These are phyloP conservation scores for Apamea epomidion DNA, from an alignment of 2,888 invertebrate genomes.

Conservation along the genomic window DNA sequence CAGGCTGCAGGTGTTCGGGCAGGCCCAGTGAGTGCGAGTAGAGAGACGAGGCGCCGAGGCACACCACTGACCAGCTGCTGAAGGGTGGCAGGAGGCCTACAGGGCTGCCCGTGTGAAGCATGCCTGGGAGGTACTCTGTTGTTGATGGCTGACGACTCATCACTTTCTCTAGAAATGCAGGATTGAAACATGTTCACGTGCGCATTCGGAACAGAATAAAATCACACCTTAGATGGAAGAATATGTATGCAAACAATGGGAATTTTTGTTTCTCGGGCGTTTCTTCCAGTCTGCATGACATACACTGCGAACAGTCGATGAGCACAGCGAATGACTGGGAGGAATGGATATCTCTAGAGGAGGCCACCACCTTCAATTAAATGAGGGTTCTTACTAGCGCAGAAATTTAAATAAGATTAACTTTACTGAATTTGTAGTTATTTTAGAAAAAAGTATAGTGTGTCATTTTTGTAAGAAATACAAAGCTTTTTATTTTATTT, in stretches of 20 bases:
- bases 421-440: no score
- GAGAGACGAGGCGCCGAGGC: slow-evolving; percentile 96
- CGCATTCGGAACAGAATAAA: background rate
- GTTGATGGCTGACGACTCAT: slow-evolving; percentile 94
- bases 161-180: slow-evolving; percentile 87
- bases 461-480: no score
- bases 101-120: slow-evolving; percentile 96
- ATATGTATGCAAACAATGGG: background rate
- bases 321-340: no score
- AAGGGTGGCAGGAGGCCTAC: slow-evolving; percentile 95
- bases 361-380: no score
- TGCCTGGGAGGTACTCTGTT: slow-evolving; percentile 97
- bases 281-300: background rate
- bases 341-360: no score
- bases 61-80: slow-evolving; percentile 97
- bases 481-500: no score
- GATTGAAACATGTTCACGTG: background rate
- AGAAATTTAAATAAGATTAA: no score
- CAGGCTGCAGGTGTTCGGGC: slow-evolving; percentile 96
- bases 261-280: background rate
- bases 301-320: no score
- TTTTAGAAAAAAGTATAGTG: no score
- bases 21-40: slow-evolving; percentile 97
- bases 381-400: no score
- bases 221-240: background rate